Evolutionary conservation across 2,113 vertebrate genomes (phyloP).

Genomic region (Sigmodon hispidus): DNA sequence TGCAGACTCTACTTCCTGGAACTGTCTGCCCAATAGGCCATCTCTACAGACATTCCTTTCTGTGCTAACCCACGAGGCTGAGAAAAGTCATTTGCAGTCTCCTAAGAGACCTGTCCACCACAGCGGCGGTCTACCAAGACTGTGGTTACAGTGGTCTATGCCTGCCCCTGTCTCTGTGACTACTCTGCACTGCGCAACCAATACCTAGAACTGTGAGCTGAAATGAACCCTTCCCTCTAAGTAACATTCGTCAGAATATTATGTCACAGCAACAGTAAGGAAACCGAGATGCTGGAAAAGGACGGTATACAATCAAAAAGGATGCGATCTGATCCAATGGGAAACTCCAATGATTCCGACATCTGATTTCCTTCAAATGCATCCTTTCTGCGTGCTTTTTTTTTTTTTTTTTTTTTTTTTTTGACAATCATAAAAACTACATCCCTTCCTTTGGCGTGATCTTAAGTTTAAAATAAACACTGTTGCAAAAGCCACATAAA

Average conservation of each 20-base stretch:
- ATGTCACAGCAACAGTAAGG: not conserved
- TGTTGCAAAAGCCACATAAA: not conserved
- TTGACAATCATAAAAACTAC: not conserved
- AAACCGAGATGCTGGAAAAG: not conserved
- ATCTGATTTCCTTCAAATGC: not conserved
- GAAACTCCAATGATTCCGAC: not conserved
- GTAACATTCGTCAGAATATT: not conserved
- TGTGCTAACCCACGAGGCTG: not conserved
- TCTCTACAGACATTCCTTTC: not conserved
- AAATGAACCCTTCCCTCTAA: not conserved
- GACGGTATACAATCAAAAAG: fast-evolving
- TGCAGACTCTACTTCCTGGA: not conserved
- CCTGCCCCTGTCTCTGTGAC: too few relatives aligned
- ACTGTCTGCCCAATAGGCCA: not conserved
- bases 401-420: fast-evolving
- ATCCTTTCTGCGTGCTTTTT: not conserved
- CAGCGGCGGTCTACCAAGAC: not conserved
- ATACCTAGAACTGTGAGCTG: not conserved
- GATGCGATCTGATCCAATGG: not conserved
- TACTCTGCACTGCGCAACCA: too few relatives aligned
- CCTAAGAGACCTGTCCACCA: not conserved
- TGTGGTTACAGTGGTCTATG: too few relatives aligned
- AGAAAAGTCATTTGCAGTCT: not conserved
- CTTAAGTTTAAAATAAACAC: not conserved
- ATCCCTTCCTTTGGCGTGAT: not conserved